Base-by-base conservation (phyloP, 2,113 vertebrate species). In the Pachycephala philippinensis region DNA sequence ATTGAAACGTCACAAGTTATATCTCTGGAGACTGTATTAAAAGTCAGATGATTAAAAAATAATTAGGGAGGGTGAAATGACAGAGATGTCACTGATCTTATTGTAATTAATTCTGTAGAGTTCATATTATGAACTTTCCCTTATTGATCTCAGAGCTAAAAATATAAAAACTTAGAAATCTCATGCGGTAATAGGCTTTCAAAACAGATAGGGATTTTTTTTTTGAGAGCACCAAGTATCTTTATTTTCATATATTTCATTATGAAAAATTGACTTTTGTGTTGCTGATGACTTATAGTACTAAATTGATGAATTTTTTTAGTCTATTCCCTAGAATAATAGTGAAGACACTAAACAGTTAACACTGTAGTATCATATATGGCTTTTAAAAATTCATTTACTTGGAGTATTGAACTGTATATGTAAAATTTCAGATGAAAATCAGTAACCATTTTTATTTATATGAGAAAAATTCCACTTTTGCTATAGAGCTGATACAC, bases 11-110 rank as follows among this genome's bases (percentile, higher is more conserved):
- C 22, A 47, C 20, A 80, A 81, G 24, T 57, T 37, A 37, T 14
- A 56, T 37, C 61, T 78, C 81, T 64, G 20, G 44, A 82, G 60
- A 76, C 15, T 57, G 7, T 53, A 79, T 91, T 82, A 79, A 84
- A 89, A 89, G 76, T 71, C 77, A 89, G 20, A 31, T 84, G 44
- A 94, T 91, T 89, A 93, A 93, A 84, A 82, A 87, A 72, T 88
- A 88, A 93, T 76, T 72, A 42, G 12, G 33, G 13, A 45, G 6
- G 3, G 13, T 65, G 21, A 37, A 90, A 94, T 71, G 65, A 40
- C 37, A 86, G n/a, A 95, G 26, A 28, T 79, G 74, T 69, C 70
- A 72, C n/a, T 30, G 53, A 45, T 84, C 72, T 82, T 76, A 60
- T 2, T 72, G 56, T 76, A 91, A 92, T 87, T 95, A 92, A 89